Evolutionary conservation across 2,888 invertebrate genomes (phyloP), one percentile per base, ranked within the genome.

Genomic region (Apomyelois bistriatella): DNA sequence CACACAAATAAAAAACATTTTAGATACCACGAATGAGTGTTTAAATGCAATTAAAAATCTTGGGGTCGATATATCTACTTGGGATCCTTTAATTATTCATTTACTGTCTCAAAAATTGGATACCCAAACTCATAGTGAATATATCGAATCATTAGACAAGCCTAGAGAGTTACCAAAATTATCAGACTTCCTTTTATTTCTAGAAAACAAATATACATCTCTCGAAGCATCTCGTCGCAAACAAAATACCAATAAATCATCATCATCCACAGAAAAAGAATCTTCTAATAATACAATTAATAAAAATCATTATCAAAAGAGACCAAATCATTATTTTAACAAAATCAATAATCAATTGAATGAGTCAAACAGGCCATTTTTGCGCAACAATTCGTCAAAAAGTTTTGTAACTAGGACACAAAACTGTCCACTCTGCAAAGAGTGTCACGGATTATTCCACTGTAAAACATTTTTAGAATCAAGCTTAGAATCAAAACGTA

Each of bases 11-110:
- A 42, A 42, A 22, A 16, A 15, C 9, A 8, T 42, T 2, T 15
- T 15, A 10, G 42, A 42, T n/a, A 22, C 22, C 17, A 42, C 42
- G 0, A n/a, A 15, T n/a, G 42, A 42, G 17, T 17, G 17, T n/a
- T 10, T 42, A 4, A 42, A 42, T n/a, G 42, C 42, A 22, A 52
- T 52, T 8, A 35, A 52, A 37, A 52, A 43, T 5, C 15, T 52
- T 6, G 52, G 52, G 8, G 28, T 52, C 6, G 52, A 52, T 13
- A 52, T 22, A 7, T 15, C 52, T 1, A 52, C 43, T 12, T 52
- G 52, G 52, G 52, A 51, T 16, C 50, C 50, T 6, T 41, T 51
- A 13, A 32, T 51, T 10, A 41, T 51, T 15, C 30, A 51, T 30
- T 32, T 51, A 17, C 5, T 22, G 5, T 22, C 22, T 22, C 22